Evolutionary conservation across 2,888 invertebrate genomes (phyloP), one percentile per base, ranked within the genome.

Genomic region (Dugesia japonica): DNA sequence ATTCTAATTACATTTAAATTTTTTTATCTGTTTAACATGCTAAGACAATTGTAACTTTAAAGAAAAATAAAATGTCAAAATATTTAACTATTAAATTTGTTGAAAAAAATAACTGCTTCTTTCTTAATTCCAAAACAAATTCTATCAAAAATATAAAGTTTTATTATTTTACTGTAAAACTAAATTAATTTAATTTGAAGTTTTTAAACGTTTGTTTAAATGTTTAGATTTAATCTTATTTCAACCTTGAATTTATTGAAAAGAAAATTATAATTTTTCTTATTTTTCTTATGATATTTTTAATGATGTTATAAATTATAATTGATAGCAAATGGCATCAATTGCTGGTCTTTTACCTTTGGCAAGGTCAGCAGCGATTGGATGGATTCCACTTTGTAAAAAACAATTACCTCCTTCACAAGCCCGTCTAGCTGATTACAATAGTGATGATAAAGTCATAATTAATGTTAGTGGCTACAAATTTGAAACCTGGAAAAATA

Each of bases 291-390:
- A 38, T 38, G 38, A 38, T 9, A 38, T 17, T 38, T 9, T 9
- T 13, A 38, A 38, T 13, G 9, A 13, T 9, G 13, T 13, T 13
- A 13, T 38, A 38, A 38, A 9, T 38, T 9, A 26, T 31, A 56
- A 28, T 56, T 33, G 13, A 7, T 79, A 73, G 31, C 27, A 0
- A 38, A 98, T 98, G 97, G 97, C 97, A 88, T 95, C 97, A 88
- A 97, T 98, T 88, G 97, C 97, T 88, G 97, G 98, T 87, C 98
- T 98, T 98, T 89, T 98, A 88, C 97, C 97, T 86, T 97, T 98
- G 88, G 97, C 97, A 85, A 89, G 98, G 88, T 98, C 98, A 87
- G 97, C 98, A 87, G 98, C 98, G 88, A 97, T 98, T 88, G 98
- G 98, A 84, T 98, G 98, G 98, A 95, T 98, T 83, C 98, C 98